Evolutionary conservation across 30 jellyfish, hydroid and myxozoan genomes (phyloP).

Genomic region (Aurelia aurita): DNA sequence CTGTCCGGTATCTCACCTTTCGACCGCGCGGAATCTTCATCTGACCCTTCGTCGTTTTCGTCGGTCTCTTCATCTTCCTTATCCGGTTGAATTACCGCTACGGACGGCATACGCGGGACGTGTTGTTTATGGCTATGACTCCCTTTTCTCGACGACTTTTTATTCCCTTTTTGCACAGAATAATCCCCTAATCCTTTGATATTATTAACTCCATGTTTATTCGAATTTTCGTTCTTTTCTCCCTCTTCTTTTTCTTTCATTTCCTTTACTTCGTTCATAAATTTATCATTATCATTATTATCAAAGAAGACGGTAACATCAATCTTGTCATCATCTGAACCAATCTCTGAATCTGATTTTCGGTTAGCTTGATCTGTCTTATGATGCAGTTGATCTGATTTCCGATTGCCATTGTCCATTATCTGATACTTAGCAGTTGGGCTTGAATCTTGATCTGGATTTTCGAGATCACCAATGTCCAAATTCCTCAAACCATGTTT

Average conservation of each 20-base stretch:
- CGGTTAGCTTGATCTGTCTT: slow-evolving; percentile 5
- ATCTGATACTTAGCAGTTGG: slow-evolving; percentile 8
- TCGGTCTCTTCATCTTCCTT: slow-evolving; percentile 46
- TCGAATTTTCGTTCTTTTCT: slow-evolving; percentile 1
- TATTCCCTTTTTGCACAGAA: not conserved
- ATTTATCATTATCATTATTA: slow-evolving; percentile 29
- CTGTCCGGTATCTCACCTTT: slow-evolving; percentile 76
- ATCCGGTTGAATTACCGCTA: slow-evolving; percentile 22
- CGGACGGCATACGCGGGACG: slow-evolving; percentile 12
- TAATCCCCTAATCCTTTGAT: not conserved
- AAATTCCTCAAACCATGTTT: slow-evolving; percentile 1
- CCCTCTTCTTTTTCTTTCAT: not conserved
- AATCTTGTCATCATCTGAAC: slow-evolving; percentile 46
- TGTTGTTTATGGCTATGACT: not conserved
- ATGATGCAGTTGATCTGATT: not conserved
- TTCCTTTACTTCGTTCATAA: slow-evolving; percentile 36
- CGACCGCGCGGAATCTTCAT: slow-evolving; percentile 60
- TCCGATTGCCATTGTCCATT: not conserved
- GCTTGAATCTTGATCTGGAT: not conserved
- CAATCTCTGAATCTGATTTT: slow-evolving; percentile 30
- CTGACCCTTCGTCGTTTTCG: slow-evolving; percentile 17
- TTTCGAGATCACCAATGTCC: not conserved
- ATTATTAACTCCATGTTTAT: not conserved
- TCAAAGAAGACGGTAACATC: slow-evolving; percentile 83
- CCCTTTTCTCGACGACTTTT: slow-evolving; percentile 7